phyloP scores from a whole-genome alignment of 2,113 vertebrate genomes.

The Perca fluviatilis region DNA sequence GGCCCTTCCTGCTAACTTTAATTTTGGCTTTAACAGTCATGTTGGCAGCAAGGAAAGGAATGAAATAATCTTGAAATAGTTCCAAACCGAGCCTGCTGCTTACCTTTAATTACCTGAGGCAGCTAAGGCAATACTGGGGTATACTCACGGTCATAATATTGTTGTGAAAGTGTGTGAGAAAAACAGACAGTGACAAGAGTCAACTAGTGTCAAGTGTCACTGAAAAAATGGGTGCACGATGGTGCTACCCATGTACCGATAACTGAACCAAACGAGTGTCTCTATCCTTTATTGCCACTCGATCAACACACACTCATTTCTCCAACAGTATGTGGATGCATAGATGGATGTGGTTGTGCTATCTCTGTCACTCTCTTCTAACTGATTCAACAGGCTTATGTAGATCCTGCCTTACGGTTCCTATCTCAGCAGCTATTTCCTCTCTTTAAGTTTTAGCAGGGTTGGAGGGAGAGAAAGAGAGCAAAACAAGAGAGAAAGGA shows the following conservation, averaged over 20 bases:
- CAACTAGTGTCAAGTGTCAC: conserved; percentile 56
- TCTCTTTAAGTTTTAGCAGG: conserved; percentile 24
- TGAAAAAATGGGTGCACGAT: conserved; percentile 1
- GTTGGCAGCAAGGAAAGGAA: conserved; percentile 31
- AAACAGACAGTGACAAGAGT: conserved; percentile 26
- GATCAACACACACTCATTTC: too few species aligned
- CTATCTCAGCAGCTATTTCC: conserved; percentile 62
- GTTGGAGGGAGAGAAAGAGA: conserved; percentile 13
- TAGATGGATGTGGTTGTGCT: too few species aligned
- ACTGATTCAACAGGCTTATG: conserved; percentile 58
- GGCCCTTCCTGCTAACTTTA: conserved; percentile 33
- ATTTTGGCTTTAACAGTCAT: conserved; percentile 14
- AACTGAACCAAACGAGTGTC: too few species aligned
- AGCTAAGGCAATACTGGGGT: not conserved
- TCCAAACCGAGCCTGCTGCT: conserved; percentile 32
- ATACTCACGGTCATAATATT: not conserved
- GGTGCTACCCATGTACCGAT: too few species aligned
- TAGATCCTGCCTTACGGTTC: conserved; percentile 50
- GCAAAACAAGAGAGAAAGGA: conserved; percentile 45
- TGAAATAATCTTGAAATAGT: conserved; percentile 9
- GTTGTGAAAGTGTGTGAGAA: conserved; percentile 7
- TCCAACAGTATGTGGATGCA: too few species aligned
- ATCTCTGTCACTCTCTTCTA: not conserved
- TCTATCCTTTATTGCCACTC: too few species aligned
- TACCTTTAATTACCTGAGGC: conserved; percentile 24